These are phyloP conservation scores for Cataglyphis hispanica DNA, from an alignment of 1,140 invertebrate species.

Conservation along the genomic window DNA sequence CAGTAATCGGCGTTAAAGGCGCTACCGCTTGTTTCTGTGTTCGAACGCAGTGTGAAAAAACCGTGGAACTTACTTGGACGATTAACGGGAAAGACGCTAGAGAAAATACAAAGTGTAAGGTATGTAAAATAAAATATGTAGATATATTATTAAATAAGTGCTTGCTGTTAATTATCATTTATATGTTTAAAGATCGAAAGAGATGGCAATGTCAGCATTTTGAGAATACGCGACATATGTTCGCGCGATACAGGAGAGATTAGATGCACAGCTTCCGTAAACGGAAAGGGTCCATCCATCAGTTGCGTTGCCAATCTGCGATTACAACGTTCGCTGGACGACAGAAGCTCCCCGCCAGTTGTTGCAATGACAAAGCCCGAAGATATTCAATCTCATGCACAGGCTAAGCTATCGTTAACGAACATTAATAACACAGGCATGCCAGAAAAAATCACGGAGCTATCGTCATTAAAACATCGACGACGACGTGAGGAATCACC, in stretches of 20 bases:
- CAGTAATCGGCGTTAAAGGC: slow-evolving; percentile 81
- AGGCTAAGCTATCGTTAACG: not conserved
- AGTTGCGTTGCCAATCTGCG: slow-evolving; percentile 76
- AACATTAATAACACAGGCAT: not conserved
- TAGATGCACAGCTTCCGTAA: slow-evolving; percentile 81
- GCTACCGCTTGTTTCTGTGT: slow-evolving; percentile 85
- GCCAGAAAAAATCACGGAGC: not conserved
- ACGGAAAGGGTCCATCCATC: slow-evolving; percentile 74
- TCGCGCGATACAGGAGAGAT: slow-evolving; percentile 86
- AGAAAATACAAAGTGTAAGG: slow-evolving; percentile 82
- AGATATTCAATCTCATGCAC: not conserved
- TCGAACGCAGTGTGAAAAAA: slow-evolving; percentile 76
- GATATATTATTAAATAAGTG: not conserved
- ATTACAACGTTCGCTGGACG: slow-evolving; percentile 55
- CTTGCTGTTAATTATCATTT: slow-evolving; percentile 25
- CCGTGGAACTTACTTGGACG: slow-evolving; percentile 83
- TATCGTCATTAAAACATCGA: slow-evolving; percentile 12
- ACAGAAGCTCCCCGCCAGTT: not conserved
- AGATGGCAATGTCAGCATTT: slow-evolving; percentile 85
- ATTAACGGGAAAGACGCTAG: slow-evolving; percentile 82
- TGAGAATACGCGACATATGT: slow-evolving; percentile 87
- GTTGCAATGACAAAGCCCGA: not conserved
- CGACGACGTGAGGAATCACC: slow-evolving; percentile 22
- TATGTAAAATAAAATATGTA: slow-evolving; percentile 62
- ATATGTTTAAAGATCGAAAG: slow-evolving; percentile 84